phyloP scores from a whole-genome alignment of 2,888 invertebrate species.

The Oscheius onirici region DNA sequence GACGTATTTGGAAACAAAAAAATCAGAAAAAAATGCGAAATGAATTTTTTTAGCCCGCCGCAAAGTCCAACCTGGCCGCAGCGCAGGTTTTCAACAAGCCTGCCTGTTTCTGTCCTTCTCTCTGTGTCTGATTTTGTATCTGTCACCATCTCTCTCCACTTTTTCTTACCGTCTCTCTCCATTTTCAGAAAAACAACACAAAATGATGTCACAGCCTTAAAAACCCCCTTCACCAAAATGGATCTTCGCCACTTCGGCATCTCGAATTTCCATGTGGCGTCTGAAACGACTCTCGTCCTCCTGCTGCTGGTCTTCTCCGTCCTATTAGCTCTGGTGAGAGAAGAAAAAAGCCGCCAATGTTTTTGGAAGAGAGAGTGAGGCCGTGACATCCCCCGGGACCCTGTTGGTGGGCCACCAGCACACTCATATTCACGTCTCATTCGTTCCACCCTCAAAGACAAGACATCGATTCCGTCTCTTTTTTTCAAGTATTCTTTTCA shows the following conservation, averaged over 20 bases:
- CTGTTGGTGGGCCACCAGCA: not conserved
- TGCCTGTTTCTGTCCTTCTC: not conserved
- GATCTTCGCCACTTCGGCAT: slow-evolving; percentile 22
- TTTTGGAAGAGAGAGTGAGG: not conserved
- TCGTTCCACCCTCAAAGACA: not conserved
- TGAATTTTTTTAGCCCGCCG: no score
- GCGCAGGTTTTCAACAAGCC: no score
- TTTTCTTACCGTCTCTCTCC: not conserved
- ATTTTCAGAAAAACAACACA: not conserved
- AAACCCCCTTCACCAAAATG: not conserved
- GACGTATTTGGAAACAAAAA: no score
- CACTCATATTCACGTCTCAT: slow-evolving; percentile 26
- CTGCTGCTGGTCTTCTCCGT: slow-evolving; percentile 5
- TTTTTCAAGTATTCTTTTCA: slow-evolving; percentile 35
- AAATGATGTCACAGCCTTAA: not conserved
- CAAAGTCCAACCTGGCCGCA: no score
- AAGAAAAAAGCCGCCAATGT: not conserved
- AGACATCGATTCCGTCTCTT: slow-evolving; percentile 22
- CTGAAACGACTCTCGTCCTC: slow-evolving; percentile 11
- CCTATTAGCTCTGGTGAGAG: slow-evolving; percentile 9
- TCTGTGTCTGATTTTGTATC: not conserved
- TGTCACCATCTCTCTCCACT: not conserved
- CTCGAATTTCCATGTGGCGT: slow-evolving; percentile 21
- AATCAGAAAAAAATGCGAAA: no score
- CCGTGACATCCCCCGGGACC: slow-evolving; percentile 3